A percentile compares a stretch with the other conserved stretches of the same genome.
Evolutionary conservation across 2,113 vertebrate species (phyloP).

Genomic region (Ceyx melanurus): DNA sequence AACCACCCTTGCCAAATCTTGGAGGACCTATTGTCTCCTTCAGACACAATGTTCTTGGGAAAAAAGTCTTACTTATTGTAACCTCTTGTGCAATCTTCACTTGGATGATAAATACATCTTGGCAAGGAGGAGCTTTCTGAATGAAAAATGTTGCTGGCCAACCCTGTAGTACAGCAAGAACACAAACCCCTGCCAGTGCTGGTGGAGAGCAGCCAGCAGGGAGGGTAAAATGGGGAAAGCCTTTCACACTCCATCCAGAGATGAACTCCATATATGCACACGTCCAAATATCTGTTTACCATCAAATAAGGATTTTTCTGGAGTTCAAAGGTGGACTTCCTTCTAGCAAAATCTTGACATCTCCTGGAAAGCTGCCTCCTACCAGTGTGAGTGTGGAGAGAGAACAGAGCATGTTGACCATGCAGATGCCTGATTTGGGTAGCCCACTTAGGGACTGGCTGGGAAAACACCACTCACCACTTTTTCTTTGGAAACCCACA

Average conservation of each 20-base stretch:
- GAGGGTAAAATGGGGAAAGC: conserved; percentile 47
- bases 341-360: background rate
- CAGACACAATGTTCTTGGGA: conserved; percentile 48
- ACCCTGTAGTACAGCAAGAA: conserved; percentile 46
- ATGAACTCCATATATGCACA: background rate
- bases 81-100: conserved; percentile 35
- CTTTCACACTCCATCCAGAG: background rate
- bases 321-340: background rate
- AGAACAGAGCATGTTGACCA: background rate
- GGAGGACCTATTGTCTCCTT: conserved; percentile 55
- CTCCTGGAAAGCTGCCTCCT: background rate
- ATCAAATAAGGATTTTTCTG: conserved; percentile 23
- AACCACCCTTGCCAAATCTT: conserved; percentile 42
- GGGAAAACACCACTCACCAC: background rate
- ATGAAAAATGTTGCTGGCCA: conserved; percentile 64
- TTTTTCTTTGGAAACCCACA: background rate
- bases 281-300: background rate
- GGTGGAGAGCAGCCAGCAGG: background rate
- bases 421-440: background rate
- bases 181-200: conserved; percentile 7
- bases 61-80: conserved; percentile 53
- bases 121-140: conserved; percentile 43
- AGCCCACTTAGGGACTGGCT: background rate
- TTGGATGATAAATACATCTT: conserved; percentile 59
- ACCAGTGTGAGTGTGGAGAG: background rate